Evolutionary conservation across 2,888 invertebrate genomes (phyloP), one percentile per base, ranked within the genome.

Genomic region (Eumacrocentrus americanus): DNA sequence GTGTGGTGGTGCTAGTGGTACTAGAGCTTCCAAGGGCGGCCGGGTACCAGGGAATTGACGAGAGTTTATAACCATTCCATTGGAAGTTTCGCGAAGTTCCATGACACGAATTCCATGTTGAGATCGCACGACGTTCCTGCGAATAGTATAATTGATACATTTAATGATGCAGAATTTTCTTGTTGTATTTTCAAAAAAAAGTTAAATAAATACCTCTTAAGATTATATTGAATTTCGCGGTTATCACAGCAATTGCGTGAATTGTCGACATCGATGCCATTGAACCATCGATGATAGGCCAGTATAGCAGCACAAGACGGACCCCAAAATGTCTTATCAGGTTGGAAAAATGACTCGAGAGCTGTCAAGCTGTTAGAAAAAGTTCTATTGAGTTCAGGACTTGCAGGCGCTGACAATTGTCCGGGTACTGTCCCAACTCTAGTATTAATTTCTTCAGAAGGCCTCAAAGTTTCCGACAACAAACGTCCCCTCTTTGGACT

Each of bases 261-360:
- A 60, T 78, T 77, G 42, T 78, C 77, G 5, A 74, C 63, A 46
- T 70, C 73, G 16, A 59, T 59, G 59, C 70, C 66, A 65, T 84
- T 84, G 63, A 85, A 84, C 84, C 84, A 85, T 53, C 84, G 83
- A 69, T 78, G 82, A 76, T 76, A 78, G 12, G 76, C 80, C 3
- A 80, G 71, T 20, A 80, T 57, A 0, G 78, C 70, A 2, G 80
- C 78, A 57, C 78, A 80, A 0, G 80, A 80, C 2, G 75, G 68
- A 0, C 78, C 73, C 80, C 80, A 80, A 55, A 74, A 80, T 0
- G 80, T 80, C 25, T 77, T 65, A 50, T 80, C 80, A 3, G 74
- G 67, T 47, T 72, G 69, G 0, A 68, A 58, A 18, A 64, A 64
- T 22, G 65, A 63, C 48, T 70, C 70, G 3, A 61, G 37, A 1